phyloP scores from a whole-genome alignment of 2,113 vertebrate genomes.

The Anoura caudifer region DNA sequence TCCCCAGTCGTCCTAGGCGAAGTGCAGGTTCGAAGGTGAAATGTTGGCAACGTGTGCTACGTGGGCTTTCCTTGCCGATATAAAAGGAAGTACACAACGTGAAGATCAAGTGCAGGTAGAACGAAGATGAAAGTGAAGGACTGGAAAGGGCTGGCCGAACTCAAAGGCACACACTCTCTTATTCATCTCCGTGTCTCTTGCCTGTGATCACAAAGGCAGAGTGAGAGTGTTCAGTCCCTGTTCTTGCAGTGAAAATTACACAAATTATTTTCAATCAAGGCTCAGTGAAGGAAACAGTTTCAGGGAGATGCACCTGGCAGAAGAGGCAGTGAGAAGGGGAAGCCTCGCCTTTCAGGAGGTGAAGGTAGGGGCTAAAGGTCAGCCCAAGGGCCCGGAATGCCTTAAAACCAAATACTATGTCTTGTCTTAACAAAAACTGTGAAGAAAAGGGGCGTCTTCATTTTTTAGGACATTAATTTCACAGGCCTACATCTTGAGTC shows the following conservation, averaged over 20 bases:
- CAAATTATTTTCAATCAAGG: neutral
- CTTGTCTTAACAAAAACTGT: neutral
- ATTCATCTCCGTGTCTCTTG: neutral
- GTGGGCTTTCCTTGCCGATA: neutral
- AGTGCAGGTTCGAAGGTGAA: neutral
- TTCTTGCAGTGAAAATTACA: neutral
- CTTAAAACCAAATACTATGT: neutral
- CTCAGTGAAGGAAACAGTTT: neutral
- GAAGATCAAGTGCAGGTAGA: neutral
- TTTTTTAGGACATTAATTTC: neutral
- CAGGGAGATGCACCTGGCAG: neutral
- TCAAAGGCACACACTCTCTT: neutral
- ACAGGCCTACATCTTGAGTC: neutral
- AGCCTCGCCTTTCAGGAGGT: neutral
- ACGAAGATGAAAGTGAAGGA: neutral
- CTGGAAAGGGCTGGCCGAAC: neutral
- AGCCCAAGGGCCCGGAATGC: neutral
- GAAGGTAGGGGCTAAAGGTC: neutral
- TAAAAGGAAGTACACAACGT: neutral
- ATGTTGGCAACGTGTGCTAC: neutral
- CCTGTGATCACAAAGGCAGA: neutral
- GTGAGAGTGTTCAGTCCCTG: neutral
- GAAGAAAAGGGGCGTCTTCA: neutral
- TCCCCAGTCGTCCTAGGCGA: neutral
- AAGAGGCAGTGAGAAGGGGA: neutral